Evolutionary conservation across 2,797 vertebrate genomes (phyloP), one percentile per base, ranked within the genome.

Genomic region (Caiman crocodilus): DNA sequence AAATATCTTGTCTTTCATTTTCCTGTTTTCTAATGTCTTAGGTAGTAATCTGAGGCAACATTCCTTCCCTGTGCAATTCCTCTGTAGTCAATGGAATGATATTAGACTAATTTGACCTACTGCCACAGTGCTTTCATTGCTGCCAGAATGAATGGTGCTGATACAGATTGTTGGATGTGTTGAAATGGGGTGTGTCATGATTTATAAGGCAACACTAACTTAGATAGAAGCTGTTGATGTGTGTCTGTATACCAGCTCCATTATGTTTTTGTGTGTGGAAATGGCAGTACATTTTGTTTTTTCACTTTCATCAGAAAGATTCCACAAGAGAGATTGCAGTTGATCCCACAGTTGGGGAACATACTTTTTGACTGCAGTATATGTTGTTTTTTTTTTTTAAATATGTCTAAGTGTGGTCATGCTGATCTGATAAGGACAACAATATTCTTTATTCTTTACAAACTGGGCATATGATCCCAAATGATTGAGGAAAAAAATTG

Each of bases 21-120:
- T 7, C 35, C 59, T n/a, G 73, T 60, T n/a, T 11, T 78, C 3
- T 55, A 61, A 18, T 60, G 85, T 79, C 71, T 65, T 63, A 85
- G 32, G 67, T 82, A 76, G 50, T 80, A 32, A 42, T 63, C 30
- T 50, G 28, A 63, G n/a, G 79, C 64, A 83, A 81, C 81, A 64
- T 83, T 79, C 42, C 92, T 18, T 50, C 25, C 84, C 79, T 79
- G 78, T 94, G 86, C 93, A 57, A 91, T 94, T 92, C 35, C 86
- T 88, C 64, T 67, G 5, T 13, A 90, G 82, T 78, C 3, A 1
- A 32, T 91, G 79, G 84, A 82, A 73, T 0, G 4, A 82, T 91
- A 35, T 76, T 76, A 67, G 76, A 92, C 26, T 91, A 84, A 93
- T 85, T 85, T 63, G 91, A 6, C 42, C 60, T 89, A 61, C 84